Conservation (phyloP, 2,797 vertebrate species). For the Rhabdomys pumilio region DNA sequence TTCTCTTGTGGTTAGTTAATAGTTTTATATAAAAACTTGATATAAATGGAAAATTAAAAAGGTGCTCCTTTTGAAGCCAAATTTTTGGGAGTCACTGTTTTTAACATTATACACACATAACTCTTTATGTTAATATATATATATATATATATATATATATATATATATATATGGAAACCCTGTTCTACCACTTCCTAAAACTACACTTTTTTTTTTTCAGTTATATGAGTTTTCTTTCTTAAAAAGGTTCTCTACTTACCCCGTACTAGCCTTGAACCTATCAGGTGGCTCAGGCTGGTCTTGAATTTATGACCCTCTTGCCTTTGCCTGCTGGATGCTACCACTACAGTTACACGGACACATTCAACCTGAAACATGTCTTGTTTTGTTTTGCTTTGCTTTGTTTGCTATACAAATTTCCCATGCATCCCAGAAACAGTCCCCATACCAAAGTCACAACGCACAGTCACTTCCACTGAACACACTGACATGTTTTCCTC, state of each 20-base stretch:
- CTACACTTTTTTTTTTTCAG: background rate
- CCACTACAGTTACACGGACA: background rate
- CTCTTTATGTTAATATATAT: background rate
- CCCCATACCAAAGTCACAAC: background rate
- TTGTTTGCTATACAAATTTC: background rate
- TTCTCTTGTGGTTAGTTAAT: background rate
- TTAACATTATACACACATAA: background rate
- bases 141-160: too few relatives aligned
- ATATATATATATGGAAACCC: background rate
- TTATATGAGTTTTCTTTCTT: background rate
- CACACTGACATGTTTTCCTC: background rate
- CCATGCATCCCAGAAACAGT: background rate
- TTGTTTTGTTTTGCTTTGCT: background rate
- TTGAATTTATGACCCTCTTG: conserved; percentile 5
- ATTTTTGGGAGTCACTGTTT: background rate
- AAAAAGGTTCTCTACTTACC: background rate
- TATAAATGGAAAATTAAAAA: conserved; percentile 43
- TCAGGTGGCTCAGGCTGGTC: background rate
- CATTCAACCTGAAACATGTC: background rate
- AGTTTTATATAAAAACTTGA: conserved; percentile 52
- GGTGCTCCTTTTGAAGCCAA: conserved; percentile 15
- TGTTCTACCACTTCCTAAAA: conserved; percentile 4
- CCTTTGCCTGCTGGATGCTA: background rate
- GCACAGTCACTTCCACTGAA: background rate
- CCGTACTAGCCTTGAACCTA: background rate